These are phyloP conservation scores for Rotaria magnacalcarata DNA, from an alignment of 2,888 invertebrate genomes.

Conservation along the genomic window DNA sequence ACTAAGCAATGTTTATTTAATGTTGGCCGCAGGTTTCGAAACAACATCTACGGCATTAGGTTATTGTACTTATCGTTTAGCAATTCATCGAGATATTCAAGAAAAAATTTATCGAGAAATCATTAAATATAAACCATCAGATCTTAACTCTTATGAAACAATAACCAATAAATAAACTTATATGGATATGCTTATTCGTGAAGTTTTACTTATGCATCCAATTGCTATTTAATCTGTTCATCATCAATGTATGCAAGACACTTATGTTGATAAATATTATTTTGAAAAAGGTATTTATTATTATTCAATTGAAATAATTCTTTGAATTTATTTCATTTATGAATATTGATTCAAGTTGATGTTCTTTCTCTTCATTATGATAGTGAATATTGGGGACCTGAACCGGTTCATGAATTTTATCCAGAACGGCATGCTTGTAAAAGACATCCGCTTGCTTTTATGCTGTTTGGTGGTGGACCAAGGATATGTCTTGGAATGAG, in stretches of 20 bases:
- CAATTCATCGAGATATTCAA: conserved; percentile 42
- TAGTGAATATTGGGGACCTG: not conserved
- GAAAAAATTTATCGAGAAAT: conserved; percentile 34
- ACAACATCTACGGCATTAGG: conserved; percentile 38
- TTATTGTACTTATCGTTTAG: conserved; percentile 28
- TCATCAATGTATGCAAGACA: not conserved
- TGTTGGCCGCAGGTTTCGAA: conserved; percentile 38
- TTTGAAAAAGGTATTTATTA: not conserved
- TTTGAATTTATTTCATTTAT: not conserved
- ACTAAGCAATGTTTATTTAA: conserved; percentile 26
- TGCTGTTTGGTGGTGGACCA: not conserved
- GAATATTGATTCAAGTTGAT: not conserved
- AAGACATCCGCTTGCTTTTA: not conserved
- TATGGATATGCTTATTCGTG: not conserved
- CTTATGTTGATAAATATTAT: not conserved
- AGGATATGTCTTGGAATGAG: not conserved
- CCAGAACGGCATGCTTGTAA: not conserved
- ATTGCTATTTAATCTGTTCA: not conserved
- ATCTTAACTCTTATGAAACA: not conserved
- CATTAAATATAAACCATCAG: not conserved
- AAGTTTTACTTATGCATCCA: not conserved
- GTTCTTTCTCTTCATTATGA: not conserved
- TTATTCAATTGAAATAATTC: not conserved
- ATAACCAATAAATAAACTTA: not conserved
- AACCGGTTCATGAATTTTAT: not conserved